Conservation (phyloP, 2,888 invertebrate genomes). For the Sphecodes monilicornis region DNA sequence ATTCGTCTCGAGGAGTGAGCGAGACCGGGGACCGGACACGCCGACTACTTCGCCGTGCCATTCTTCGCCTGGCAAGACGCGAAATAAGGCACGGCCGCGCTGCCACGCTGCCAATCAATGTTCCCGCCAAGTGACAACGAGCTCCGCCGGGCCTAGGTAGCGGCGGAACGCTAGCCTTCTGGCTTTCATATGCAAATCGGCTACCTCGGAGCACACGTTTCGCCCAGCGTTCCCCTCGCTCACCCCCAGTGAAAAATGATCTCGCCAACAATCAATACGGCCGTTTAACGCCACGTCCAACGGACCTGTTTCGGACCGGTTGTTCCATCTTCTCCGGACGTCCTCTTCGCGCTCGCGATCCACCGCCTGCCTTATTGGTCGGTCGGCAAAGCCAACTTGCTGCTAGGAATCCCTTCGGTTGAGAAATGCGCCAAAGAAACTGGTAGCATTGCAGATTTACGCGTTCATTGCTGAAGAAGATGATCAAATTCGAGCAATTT, state of each 20-base stretch:
- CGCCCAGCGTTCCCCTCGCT: constrained; percentile 54
- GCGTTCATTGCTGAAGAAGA: neutral
- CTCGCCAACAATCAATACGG: constrained; percentile 67
- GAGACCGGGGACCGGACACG: neutral
- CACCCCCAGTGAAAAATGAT: constrained; percentile 64
- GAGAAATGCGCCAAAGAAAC: neutral
- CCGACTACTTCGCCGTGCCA: constrained; percentile 4
- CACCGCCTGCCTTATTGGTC: neutral
- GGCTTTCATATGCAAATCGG: constrained; percentile 71
- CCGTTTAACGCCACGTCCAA: constrained; percentile 42
- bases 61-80: constrained; percentile 11
- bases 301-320: constrained; percentile 26
- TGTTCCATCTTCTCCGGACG: constrained; percentile 26
- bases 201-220: constrained; percentile 41
- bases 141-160: constrained; percentile 41
- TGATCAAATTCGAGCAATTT: neutral
- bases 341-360: neutral
- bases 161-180: constrained; percentile 46
- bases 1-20: constrained; percentile 13
- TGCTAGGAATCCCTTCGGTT: neutral
- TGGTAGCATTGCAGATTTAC: neutral
- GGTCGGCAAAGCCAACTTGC: neutral
- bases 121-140: constrained; percentile 58
- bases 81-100: constrained; percentile 42
- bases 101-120: constrained; percentile 56